Base-by-base conservation (phyloP, 2,888 invertebrate species). In the Drosophila neonasuta region DNA sequence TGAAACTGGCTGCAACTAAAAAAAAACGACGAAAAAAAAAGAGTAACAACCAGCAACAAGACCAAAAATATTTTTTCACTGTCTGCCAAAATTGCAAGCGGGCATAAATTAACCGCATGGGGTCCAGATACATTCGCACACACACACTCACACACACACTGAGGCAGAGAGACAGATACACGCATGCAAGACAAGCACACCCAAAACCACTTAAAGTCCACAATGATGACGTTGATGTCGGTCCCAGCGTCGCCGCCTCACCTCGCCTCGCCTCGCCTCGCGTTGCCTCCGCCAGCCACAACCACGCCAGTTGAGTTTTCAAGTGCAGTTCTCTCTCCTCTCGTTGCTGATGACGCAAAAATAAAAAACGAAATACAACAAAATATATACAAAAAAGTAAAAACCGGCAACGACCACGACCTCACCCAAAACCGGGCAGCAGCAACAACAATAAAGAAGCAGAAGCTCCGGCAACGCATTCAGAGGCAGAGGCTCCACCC, bases 1-100 rank as follows among this genome's bases (percentile, higher is more conserved):
- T 85, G 80, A 87, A 85, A 85, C 86, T 86, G 74, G 75, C 77
- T 80, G 71, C 76, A 65, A 69, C 36, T n/a, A 67, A 54, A 65
- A 63, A 51, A 20, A 34, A 32, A 13, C 9, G 15, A 46, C 2
- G 8, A 46, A 13, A 46, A 46, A 29, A 42, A 44, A 13, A 15
- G 13, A 8, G 8, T 13, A 48, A 49, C 45, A 20, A 41, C 39
- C 65, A 62, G 70, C 65, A 69, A 62, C 73, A 85, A 85, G 85
- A 87, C 86, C 72, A 80, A 84, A 85, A 81, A 81, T 79, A 80
- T 82, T 80, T 80, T 81, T 75, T 72, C 81, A 86, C 85, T 86
- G 87, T 87, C 84, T 79, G 86, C 88, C 86, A 71, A 86, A 86
- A 86, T 88, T 86, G 80, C 80, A 82, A 80, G 77, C 77, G 71